phyloP scores from a whole-genome alignment of 1,140 invertebrate genomes.

The Platorchestia sp. region DNA sequence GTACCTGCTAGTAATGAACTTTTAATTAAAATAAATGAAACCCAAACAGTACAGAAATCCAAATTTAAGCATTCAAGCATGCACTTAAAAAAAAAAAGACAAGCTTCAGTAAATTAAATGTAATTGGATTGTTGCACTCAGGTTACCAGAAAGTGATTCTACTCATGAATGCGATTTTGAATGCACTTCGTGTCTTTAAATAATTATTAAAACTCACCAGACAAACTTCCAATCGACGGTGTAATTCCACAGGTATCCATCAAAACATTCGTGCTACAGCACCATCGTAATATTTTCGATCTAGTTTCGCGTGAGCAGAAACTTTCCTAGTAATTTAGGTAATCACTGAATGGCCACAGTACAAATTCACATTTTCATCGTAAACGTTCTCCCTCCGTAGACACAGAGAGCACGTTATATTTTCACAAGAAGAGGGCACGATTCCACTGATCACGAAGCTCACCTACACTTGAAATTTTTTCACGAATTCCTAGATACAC shows the following conservation, averaged over 20 bases:
- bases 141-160: too few relatives aligned
- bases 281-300: neutral
- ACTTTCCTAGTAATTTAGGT: neutral
- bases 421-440: constrained; percentile 8
- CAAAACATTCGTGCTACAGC: constrained; percentile 36
- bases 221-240: constrained; percentile 8
- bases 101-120: too few relatives aligned
- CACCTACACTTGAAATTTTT: neutral
- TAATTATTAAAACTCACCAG: neutral
- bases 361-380: constrained; percentile 24
- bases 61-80: too few relatives aligned
- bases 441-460: neutral
- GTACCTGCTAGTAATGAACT: too few relatives aligned
- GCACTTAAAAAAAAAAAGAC: too few relatives aligned
- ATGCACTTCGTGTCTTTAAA: neutral
- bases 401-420: constrained; percentile 2
- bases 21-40: too few relatives aligned
- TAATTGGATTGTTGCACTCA: too few relatives aligned
- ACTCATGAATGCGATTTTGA: too few relatives aligned
- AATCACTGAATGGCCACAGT: neutral
- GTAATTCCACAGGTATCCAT: constrained; percentile 53
- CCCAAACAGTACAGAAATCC: too few relatives aligned
- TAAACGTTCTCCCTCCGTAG: neutral
- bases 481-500: neutral
- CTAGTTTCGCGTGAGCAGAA: constrained; percentile 13